Base-by-base conservation (phyloP, 2,797 vertebrate genomes). In the Pipistrellus nathusii region DNA sequence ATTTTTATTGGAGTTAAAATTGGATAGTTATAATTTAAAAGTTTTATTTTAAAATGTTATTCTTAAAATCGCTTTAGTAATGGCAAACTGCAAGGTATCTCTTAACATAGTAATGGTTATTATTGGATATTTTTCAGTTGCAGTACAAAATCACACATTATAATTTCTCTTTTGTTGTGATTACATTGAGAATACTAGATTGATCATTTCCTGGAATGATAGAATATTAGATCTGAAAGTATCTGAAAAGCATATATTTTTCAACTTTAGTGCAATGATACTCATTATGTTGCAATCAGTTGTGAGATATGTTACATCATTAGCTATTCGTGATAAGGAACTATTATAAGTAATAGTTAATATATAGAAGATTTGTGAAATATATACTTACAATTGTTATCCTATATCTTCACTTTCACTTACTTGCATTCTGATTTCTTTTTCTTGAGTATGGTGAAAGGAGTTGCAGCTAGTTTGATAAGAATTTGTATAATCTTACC, bases 1-100 rank as follows among this genome's bases (percentile, higher is more conserved):
- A 85, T 85, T 94, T 46, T 93, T 25, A 82, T 13, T 95, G 15
- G 41, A 94, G n/a, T 93, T 87, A 75, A 86, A 94, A 75, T 35
- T 55, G 46, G 23, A 80, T 64, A 80, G 14, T 82, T 77, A 78
- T 38, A 93, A 78, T 64, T 53, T 23, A 90, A 57, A 93, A 27
- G 15, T 59, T 87, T 92, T 51, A 82, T 86, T 96, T 75, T 59
- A 75, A 95, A 85, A 68, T 38, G 10, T 71, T 71, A 86, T 41
- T 83, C 23, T 90, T 64, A 91, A 95, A 91, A 82, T 76, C 15
- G 64, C 32, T 95, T 81, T 85, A 90, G 91, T 57, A 85, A 21
- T 53, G 69, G 66, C 21, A 87, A 83, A 77, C 12, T 95, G 30
- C 12, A 83, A n/a, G 38, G 27, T 80, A 76, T 88, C 1, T 76